phyloP scores from a whole-genome alignment of 2,797 vertebrate genomes.

The Lateolabrax maculatus region DNA sequence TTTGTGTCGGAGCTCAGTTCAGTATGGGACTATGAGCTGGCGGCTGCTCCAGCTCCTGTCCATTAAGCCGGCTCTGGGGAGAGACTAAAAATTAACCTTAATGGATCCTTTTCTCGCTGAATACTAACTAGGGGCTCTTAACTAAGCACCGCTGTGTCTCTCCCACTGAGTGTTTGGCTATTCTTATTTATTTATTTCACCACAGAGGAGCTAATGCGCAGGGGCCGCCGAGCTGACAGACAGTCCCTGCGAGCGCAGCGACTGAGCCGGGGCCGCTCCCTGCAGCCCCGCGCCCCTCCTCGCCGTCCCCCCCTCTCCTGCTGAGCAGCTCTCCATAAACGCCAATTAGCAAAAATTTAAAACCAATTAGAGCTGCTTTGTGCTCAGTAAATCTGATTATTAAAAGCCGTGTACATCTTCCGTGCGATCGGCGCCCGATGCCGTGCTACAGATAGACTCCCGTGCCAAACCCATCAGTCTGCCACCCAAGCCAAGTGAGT shows the following conservation, averaged over 20 bases:
- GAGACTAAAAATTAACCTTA: conserved; percentile 66
- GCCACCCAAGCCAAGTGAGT: conserved; percentile 41
- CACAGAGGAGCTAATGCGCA: conserved; percentile 33
- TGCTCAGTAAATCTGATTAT: conserved; percentile 78
- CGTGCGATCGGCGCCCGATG: conserved; percentile 37
- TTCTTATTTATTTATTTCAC: conserved; percentile 62
- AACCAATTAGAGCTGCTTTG: conserved; percentile 77
- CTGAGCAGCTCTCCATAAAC: conserved; percentile 71
- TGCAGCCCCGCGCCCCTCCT: conserved; percentile 30
- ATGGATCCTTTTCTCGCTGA: conserved; percentile 64
- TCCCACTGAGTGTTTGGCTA: conserved; percentile 39
- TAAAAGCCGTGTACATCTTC: conserved; percentile 72
- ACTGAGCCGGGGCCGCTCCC: conserved; percentile 24
- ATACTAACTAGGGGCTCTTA: conserved; percentile 63
- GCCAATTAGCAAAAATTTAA: conserved; percentile 77
- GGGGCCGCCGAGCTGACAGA: conserved; percentile 30
- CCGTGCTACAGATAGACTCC: conserved; percentile 45
- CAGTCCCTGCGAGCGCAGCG: neutral
- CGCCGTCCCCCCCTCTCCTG: conserved; percentile 47
- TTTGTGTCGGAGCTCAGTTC: conserved; percentile 39
- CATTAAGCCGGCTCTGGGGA: conserved; percentile 64
- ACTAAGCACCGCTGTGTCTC: conserved; percentile 33
- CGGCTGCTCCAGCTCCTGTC: conserved; percentile 48
- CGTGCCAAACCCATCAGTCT: conserved; percentile 57
- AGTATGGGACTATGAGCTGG: conserved; percentile 35